Conservation (phyloP, 2,797 vertebrate species). For the Sarcoramphus papa region DNA sequence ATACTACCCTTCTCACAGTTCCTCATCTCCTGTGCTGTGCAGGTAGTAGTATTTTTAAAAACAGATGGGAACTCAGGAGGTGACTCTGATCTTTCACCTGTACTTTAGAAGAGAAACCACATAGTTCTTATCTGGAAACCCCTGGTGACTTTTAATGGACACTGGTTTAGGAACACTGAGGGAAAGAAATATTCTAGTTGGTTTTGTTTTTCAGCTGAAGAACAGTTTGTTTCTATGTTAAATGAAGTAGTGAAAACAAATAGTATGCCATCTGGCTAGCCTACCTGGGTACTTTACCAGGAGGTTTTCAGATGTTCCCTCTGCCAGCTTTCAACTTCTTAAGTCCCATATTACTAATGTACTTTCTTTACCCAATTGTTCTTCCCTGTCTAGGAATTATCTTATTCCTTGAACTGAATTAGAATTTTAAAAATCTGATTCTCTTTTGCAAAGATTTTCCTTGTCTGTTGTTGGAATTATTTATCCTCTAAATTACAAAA, state of each 20-base stretch:
- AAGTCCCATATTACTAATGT: neutral
- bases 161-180: neutral
- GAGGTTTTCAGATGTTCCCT: constrained; percentile 10
- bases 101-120: neutral
- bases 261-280: constrained; percentile 52
- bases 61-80: constrained; percentile 35
- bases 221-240: constrained; percentile 47
- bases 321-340: neutral
- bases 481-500: neutral
- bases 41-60: constrained; percentile 4
- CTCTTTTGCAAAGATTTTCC: neutral
- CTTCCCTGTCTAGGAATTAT: neutral
- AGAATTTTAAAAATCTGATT: neutral
- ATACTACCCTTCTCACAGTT: neutral
- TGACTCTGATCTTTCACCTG: constrained; percentile 11
- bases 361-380: neutral
- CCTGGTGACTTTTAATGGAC: constrained; percentile 16
- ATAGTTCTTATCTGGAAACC: neutral
- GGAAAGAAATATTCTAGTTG: constrained; percentile 31
- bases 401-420: neutral
- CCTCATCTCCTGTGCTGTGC: neutral
- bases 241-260: constrained; percentile 58
- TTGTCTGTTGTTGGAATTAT: neutral
- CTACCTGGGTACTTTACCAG: constrained; percentile 25
- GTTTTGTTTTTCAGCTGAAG: constrained; percentile 44